These are phyloP conservation scores for Campylorhamphus procurvoides DNA, from an alignment of 2,113 vertebrate species.

Conservation along the genomic window DNA sequence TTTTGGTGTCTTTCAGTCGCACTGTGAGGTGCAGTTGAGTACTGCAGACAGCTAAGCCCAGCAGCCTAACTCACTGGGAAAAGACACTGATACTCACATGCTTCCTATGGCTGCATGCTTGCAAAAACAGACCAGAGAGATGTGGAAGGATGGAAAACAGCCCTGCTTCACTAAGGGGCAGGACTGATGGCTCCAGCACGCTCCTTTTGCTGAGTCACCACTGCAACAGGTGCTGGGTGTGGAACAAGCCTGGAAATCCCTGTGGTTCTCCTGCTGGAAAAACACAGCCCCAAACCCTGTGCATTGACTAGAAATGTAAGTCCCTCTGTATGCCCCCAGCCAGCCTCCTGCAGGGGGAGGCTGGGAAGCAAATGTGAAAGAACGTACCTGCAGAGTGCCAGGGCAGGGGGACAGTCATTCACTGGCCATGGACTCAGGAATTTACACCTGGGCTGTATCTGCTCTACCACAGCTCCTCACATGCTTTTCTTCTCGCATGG, in stretches of 20 bases:
- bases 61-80: neutral
- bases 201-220: fast-evolving
- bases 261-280: neutral
- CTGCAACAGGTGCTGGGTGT: neutral
- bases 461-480: neutral
- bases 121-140: neutral
- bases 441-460: neutral
- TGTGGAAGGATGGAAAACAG: neutral
- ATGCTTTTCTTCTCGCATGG: neutral
- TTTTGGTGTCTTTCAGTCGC: neutral
- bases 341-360: neutral
- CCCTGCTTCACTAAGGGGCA: neutral
- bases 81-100: neutral
- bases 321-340: neutral
- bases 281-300: neutral
- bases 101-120: neutral
- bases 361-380: neutral
- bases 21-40: neutral
- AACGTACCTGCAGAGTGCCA: neutral
- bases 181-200: fast-evolving
- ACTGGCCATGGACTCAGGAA: neutral
- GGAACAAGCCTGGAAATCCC: neutral
- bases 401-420: fast-evolving
- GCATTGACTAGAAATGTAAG: fast-evolving
- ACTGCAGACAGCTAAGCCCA: neutral